Base-by-base conservation (phyloP, 2,797 vertebrate genomes). In the Eulemur rubriventer region DNA sequence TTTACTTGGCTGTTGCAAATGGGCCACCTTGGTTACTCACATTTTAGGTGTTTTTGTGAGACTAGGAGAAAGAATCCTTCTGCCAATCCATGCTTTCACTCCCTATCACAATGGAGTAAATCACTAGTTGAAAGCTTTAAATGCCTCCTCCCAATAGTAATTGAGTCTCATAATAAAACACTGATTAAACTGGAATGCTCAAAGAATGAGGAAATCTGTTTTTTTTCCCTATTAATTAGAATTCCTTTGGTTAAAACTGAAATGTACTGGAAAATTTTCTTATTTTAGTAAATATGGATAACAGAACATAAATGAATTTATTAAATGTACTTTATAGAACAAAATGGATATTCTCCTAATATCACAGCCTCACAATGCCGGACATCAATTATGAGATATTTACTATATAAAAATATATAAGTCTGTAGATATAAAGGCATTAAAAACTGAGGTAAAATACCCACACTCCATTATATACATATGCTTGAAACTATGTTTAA, bases 231-330 rank as follows among this genome's bases (percentile, higher is more conserved):
- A 59, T 55, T 89, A 86, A n/a, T 72, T 93, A 61, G 35, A 84
- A 84, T 81, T 89, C 26, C 46, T 95, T 86, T 91, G 75, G 35
- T 82, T 89, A 95, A 88, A 83, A 91, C 50, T 65, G 61, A 83
- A 90, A 79, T 93, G 50, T 26, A 79, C 50, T 55, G 6, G n/a
- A 55, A 16, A 38, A 17, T 38, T 57, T 89, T 88, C 24, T 81
- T 63, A 86, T 69, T 91, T 96, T 70, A 89, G 50, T 78, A 89
- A 92, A 65, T 90, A 90, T 20, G 43, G 65, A 50, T 52, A 85
- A 79, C 7, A 93, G 35, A 65, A 91, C 20, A 93, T 67, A 89
- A 78, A 76, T 52, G 4, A 85, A 92, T 48, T 30, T 55, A 86
- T 80, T 81, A 52, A 81, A 78, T 78, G 33, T 28, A 65, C 72